Conservation (phyloP, 1,140 invertebrate genomes). For the Bemisia tabaci region DNA sequence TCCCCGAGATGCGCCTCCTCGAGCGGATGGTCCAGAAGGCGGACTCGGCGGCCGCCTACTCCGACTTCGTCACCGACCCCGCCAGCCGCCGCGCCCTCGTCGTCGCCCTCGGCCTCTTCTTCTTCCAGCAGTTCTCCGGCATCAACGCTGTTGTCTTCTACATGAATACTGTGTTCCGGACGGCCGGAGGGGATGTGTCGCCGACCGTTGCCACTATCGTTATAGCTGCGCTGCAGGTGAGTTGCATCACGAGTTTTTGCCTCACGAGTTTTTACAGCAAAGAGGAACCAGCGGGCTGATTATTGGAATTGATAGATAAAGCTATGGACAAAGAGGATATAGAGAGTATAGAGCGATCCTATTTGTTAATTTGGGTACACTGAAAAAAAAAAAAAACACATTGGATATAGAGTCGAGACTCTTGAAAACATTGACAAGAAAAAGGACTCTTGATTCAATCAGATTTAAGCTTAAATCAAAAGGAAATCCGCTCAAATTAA, state of each 20-base stretch:
- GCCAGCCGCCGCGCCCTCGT: constrained; percentile 48
- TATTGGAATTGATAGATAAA: no score
- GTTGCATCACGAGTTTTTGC: constrained; percentile 20
- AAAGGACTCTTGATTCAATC: no score
- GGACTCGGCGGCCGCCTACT: constrained; percentile 40
- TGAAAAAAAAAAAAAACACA: no score
- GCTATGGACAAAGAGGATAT: no score
- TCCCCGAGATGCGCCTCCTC: constrained; percentile 55
- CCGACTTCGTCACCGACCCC: constrained; percentile 38
- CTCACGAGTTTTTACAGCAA: no score
- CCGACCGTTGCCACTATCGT: constrained; percentile 45
- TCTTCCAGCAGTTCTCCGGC: constrained; percentile 29
- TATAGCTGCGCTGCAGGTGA: constrained; percentile 39
- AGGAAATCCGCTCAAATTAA: no score
- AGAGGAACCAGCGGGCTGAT: no score
- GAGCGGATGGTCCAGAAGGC: constrained; percentile 42
- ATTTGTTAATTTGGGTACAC: no score
- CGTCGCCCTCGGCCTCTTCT: constrained; percentile 49
- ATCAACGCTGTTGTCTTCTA: constrained; percentile 57
- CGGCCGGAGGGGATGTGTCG: constrained; percentile 39
- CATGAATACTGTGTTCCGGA: constrained; percentile 46
- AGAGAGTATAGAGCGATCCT: no score
- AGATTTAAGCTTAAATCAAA: no score
- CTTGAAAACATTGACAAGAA: no score
- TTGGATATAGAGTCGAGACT: no score